Evolutionary conservation across 2,113 vertebrate species (phyloP).

Genomic region (Castor canadensis): DNA sequence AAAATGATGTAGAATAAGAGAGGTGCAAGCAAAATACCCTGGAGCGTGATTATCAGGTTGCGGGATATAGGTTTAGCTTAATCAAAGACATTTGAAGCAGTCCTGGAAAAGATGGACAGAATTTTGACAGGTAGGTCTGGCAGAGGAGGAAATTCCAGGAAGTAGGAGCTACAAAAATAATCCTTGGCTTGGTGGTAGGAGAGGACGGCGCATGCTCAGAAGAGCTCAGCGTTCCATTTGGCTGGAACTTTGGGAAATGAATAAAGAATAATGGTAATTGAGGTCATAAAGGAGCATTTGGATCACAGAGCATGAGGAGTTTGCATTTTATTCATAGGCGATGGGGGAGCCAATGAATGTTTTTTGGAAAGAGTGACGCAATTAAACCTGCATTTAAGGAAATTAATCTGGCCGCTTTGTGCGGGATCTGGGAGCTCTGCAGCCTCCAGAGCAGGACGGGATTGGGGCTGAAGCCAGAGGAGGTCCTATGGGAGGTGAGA

Average conservation of each 20-base stretch:
- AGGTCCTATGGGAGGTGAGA: neutral
- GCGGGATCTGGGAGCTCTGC: neutral
- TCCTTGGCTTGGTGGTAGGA: neutral
- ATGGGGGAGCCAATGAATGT: slow-evolving; percentile 64
- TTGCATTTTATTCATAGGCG: slow-evolving; percentile 65
- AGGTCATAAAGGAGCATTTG: slow-evolving; percentile 60
- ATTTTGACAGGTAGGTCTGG: neutral
- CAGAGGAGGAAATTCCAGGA: neutral
- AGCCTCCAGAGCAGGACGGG: neutral
- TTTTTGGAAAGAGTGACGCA: slow-evolving; percentile 55
- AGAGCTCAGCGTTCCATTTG: slow-evolving; percentile 20
- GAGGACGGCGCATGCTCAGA: neutral
- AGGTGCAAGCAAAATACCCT: neutral
- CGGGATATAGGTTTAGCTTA: neutral
- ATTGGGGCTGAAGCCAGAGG: neutral
- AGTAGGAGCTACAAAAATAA: neutral
- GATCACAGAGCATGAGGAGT: slow-evolving; percentile 36
- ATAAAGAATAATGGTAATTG: slow-evolving; percentile 49
- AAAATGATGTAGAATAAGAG: neutral
- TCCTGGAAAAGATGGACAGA: neutral
- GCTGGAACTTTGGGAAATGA: slow-evolving; percentile 44
- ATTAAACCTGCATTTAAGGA: slow-evolving; percentile 71
- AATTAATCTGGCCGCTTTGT: slow-evolving; percentile 47
- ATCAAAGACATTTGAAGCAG: neutral
- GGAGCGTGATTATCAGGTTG: neutral